phyloP scores from a whole-genome alignment of 2,113 vertebrate species.

The Anarrhichthys ocellatus region DNA sequence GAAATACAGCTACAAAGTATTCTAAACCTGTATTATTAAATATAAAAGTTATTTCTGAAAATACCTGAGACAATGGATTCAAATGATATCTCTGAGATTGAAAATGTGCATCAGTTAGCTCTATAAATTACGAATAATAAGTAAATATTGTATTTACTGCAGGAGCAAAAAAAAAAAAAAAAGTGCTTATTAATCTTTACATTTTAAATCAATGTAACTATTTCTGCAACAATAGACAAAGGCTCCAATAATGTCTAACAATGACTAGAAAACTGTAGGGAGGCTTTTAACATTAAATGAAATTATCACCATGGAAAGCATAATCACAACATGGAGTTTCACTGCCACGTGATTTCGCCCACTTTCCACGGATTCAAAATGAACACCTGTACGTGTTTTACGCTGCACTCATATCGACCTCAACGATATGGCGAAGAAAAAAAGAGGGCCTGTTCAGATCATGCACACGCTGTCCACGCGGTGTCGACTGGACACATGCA shows the following conservation, averaged over 20 bases:
- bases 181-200: not conserved
- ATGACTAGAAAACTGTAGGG: not conserved
- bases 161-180: not conserved
- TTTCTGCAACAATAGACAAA: not conserved
- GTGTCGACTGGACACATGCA: slow-evolving; percentile 44
- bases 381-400: slow-evolving; percentile 55
- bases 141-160: not conserved
- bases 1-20: not conserved
- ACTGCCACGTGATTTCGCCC: slow-evolving; percentile 9
- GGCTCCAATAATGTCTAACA: not conserved
- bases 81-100: not conserved
- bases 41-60: slow-evolving; percentile 5
- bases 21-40: not conserved
- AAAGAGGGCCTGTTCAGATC: not conserved
- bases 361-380: slow-evolving; percentile 15
- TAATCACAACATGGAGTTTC: not conserved
- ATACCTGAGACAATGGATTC: not conserved
- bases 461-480: slow-evolving; percentile 2
- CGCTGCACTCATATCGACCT: not conserved
- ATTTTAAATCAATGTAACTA: not conserved
- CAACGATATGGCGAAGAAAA: slow-evolving; percentile 31
- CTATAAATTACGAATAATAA: not conserved
- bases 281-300: not conserved
- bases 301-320: not conserved
- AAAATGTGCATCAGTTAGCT: not conserved